A percentile compares a stretch with the other conserved stretches of the same genome.
phyloP scores from a whole-genome alignment of 2,797 vertebrate genomes.

The Trematomus bernacchii region DNA sequence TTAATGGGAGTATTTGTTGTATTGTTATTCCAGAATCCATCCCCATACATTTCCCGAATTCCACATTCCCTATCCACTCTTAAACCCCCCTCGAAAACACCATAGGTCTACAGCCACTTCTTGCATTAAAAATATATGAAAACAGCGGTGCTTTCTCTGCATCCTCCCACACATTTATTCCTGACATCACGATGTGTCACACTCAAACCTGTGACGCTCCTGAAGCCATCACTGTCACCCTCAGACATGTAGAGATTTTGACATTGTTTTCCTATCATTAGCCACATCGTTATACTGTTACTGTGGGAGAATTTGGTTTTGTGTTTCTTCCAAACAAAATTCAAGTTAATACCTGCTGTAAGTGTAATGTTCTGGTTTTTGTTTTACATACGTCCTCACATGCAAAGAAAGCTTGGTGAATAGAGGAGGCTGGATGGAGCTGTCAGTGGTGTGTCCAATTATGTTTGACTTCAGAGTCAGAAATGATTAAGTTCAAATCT shows the following conservation, averaged over 20 bases:
- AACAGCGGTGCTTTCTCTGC: slow-evolving; percentile 26
- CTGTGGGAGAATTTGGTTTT: slow-evolving; percentile 2
- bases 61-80: slow-evolving; percentile 21
- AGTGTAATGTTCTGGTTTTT: neutral
- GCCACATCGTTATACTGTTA: slow-evolving; percentile 7
- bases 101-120: neutral
- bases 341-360: neutral
- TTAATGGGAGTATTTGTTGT: neutral
- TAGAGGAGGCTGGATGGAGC: slow-evolving; percentile 10
- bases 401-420: slow-evolving; percentile 14
- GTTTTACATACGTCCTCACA: neutral
- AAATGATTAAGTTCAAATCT: slow-evolving; percentile 45
- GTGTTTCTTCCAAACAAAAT: slow-evolving; percentile 27
- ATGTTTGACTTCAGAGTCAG: slow-evolving; percentile 35
- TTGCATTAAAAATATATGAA: slow-evolving; percentile 37
- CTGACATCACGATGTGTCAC: slow-evolving; percentile 52
- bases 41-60: neutral
- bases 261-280: slow-evolving; percentile 68
- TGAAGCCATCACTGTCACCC: slow-evolving; percentile 48
- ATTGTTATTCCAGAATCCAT: too few species aligned
- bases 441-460: slow-evolving; percentile 7
- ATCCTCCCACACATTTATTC: slow-evolving; percentile 62
- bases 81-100: slow-evolving; percentile 13
- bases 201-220: slow-evolving; percentile 49
- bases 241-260: slow-evolving; percentile 48